A percentile compares a stretch with the other conserved stretches of the same genome.
Evolutionary conservation across 2,797 vertebrate genomes (phyloP).

Genomic region (Gadopsis bispinosus): DNA sequence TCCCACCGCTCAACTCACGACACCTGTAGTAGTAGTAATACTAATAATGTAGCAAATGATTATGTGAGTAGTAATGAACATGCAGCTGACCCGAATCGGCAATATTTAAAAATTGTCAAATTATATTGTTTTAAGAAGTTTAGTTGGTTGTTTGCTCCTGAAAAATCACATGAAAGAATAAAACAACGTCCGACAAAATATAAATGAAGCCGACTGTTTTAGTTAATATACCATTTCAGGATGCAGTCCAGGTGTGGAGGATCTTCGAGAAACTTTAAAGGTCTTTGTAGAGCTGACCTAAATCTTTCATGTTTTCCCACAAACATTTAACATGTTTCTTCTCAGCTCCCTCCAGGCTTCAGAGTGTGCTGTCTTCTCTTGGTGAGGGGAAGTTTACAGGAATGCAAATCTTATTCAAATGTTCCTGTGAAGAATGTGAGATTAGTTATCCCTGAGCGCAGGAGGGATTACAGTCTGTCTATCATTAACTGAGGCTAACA

Average conservation of each 20-base stretch:
- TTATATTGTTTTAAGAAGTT: not conserved
- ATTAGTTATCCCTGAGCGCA: not conserved
- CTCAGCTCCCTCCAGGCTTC: not conserved
- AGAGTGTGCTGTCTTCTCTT: not conserved
- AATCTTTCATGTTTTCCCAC: not conserved
- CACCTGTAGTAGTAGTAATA: no score
- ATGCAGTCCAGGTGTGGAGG: not conserved
- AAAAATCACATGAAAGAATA: not conserved
- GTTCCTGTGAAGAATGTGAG: constrained; percentile 17
- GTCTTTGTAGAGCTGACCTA: not conserved
- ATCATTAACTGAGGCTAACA: not conserved
- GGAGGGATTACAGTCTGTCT: not conserved
- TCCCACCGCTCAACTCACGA: no score
- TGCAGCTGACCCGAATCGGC: no score
- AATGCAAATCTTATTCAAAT: constrained; percentile 65
- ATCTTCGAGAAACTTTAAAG: not conserved
- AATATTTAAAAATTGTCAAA: not conserved
- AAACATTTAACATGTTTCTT: not conserved
- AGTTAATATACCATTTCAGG: not conserved
- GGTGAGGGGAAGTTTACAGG: not conserved
- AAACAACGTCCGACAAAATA: not conserved
- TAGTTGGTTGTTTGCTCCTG: not conserved
- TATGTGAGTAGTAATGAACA: no score
- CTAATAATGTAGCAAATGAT: no score
- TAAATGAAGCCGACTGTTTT: not conserved